Evolutionary conservation across 2,888 invertebrate genomes (phyloP), one percentile per base, ranked within the genome.

Genomic region (Leptinotarsa peninsularis): DNA sequence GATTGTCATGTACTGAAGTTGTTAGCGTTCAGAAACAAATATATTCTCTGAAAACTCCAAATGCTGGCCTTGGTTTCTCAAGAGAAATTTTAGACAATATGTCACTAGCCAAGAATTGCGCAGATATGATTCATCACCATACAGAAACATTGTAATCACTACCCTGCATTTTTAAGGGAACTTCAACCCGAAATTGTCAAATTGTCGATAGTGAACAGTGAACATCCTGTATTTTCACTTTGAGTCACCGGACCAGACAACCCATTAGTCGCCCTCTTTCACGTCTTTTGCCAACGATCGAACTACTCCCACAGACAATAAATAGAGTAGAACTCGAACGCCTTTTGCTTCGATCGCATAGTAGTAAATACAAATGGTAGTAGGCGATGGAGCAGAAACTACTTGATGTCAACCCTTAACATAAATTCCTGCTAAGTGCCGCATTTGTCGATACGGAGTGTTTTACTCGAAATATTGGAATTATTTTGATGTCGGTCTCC

Each of bases 281-380:
- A 56, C 27, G 69, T 33, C 49, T 5, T 49, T 23, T 15, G 49
- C 58, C 56, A 54, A 43, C 33, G 43, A 70, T 60, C 58, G 49
- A 49, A 54, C 58, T 70, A 58, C 49, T 18, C 43, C 58, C 21
- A 49, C 56, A 58, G 43, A 58, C n/a, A 70, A 58, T 60, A 58
- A 70, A 70, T 70, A 70, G 70, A 70, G 49, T 49, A 70, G 54
- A 27, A 58, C 17, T 23, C 70, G 58, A 70, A 58, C n/a, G 70
- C 33, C 56, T 69, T 56, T 56, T 52, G 43, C 43, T 21, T 71
- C 60, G 60, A 69, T 69, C 73, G 66, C 73, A 73, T 72, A 71
- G 76, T 73, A 73, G 75, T 78, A 76, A 75, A 75, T 78, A 78
- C 71, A 76, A 76, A 76, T 78, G 74, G 76, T 69, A 72, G 71